Conservation (phyloP, 2,797 vertebrate genomes). For the Takifugu rubripes region DNA sequence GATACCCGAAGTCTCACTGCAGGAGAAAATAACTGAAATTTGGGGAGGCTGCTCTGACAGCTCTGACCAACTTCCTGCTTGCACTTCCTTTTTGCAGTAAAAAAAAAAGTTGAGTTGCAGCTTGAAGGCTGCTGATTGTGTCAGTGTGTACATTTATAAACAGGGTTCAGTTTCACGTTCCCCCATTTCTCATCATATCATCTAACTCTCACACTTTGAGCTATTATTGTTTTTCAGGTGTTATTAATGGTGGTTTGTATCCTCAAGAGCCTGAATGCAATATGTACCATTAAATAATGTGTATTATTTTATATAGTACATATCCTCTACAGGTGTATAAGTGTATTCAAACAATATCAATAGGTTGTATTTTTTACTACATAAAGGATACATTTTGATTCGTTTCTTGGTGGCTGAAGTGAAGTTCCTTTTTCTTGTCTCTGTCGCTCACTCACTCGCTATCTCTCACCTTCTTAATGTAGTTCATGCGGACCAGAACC, state of each 20-base stretch:
- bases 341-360: too few species aligned
- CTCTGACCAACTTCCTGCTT: constrained; percentile 70
- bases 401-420: background rate
- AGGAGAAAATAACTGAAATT: constrained; percentile 35
- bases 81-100: constrained; percentile 67
- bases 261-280: too few species aligned
- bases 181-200: too few species aligned
- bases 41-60: constrained; percentile 32
- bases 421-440: constrained; percentile 56
- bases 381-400: background rate
- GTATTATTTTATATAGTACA: too few species aligned
- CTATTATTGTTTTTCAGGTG: too few species aligned
- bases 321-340: too few species aligned
- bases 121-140: background rate
- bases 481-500: constrained; percentile 86
- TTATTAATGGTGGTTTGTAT: background rate
- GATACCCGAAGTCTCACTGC: constrained; percentile 5
- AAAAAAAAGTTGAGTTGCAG: constrained; percentile 23
- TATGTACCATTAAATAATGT: too few species aligned
- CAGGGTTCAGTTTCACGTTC: background rate
- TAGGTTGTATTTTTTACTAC: too few species aligned
- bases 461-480: constrained; percentile 89
- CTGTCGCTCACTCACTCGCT: constrained; percentile 4
- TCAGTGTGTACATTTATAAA: background rate
- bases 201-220: too few species aligned